phyloP scores from a whole-genome alignment of 2,113 vertebrate species.

The Sinocyclocheilus maitianheensis region DNA sequence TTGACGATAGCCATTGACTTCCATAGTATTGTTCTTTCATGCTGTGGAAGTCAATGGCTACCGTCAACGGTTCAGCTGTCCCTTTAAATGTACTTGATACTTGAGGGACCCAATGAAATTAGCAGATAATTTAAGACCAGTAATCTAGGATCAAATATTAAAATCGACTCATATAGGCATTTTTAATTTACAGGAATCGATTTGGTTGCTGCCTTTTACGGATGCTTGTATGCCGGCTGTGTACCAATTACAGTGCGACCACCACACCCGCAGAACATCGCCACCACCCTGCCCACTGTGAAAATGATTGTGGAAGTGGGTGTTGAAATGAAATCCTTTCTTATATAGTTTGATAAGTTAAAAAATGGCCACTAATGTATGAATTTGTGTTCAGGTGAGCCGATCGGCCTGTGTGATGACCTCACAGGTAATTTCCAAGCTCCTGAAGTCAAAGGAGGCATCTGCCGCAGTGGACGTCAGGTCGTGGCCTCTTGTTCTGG shows the following conservation, averaged over 20 bases:
- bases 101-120: not conserved
- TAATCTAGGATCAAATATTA: not conserved
- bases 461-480: conserved; percentile 92
- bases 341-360: not conserved
- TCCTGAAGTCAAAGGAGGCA: conserved; percentile 93
- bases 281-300: conserved; percentile 94
- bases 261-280: conserved; percentile 96
- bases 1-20: not conserved
- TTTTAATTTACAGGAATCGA: conserved; percentile 83
- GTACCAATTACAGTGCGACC: conserved; percentile 97
- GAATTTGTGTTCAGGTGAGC: conserved; percentile 81
- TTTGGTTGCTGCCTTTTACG: conserved; percentile 95
- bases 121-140: not conserved
- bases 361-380: not conserved
- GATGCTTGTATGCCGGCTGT: conserved; percentile 94
- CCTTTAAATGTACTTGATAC: not conserved
- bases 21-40: too few relatives aligned
- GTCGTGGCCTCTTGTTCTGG: conserved; percentile 95
- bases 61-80: not conserved
- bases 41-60: too few relatives aligned
- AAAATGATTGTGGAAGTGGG: conserved; percentile 99
- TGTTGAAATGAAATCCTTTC: not conserved
- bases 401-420: conserved; percentile 97
- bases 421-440: conserved; percentile 92
- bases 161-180: not conserved